phyloP scores from a whole-genome alignment of 2,113 vertebrate species.

The Psammodynastes pulverulentus region DNA sequence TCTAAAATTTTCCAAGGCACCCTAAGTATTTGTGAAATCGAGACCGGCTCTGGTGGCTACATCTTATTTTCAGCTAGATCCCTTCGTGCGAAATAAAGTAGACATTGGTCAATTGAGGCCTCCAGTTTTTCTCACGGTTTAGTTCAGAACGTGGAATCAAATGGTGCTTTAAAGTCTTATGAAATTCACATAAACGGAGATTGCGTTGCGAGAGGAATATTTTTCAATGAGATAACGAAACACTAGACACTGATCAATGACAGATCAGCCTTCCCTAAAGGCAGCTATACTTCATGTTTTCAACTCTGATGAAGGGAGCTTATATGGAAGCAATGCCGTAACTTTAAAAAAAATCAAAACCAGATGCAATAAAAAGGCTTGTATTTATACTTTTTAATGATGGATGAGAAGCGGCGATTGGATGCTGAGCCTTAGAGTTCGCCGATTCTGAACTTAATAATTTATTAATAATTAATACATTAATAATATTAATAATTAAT shows the following conservation, averaged over 20 bases:
- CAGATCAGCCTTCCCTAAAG: not conserved
- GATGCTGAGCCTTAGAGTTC: not conserved
- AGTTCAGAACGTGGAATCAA: not conserved
- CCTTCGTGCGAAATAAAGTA: not conserved
- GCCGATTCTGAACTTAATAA: not conserved
- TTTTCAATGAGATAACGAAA: not conserved
- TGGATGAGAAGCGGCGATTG: not conserved
- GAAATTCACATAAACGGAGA: not conserved
- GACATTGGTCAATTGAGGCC: not conserved
- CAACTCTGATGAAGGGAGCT: not conserved
- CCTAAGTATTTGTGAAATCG: not conserved
- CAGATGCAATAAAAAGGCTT: not conserved
- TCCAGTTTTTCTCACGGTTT: not conserved
- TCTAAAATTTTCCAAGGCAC: not conserved
- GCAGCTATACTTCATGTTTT: not conserved
- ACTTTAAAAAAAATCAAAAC: not conserved
- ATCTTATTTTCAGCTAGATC: not conserved
- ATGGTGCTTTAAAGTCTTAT: not conserved
- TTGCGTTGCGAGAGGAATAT: not conserved
- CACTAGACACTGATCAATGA: not conserved
- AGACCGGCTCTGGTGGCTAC: not conserved
- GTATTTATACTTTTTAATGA: not conserved
- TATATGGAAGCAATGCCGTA: not conserved
- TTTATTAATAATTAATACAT: no score
- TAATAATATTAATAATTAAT: not conserved